Base-by-base conservation (phyloP, 2,113 vertebrate species). In the Sorex fumeus region DNA sequence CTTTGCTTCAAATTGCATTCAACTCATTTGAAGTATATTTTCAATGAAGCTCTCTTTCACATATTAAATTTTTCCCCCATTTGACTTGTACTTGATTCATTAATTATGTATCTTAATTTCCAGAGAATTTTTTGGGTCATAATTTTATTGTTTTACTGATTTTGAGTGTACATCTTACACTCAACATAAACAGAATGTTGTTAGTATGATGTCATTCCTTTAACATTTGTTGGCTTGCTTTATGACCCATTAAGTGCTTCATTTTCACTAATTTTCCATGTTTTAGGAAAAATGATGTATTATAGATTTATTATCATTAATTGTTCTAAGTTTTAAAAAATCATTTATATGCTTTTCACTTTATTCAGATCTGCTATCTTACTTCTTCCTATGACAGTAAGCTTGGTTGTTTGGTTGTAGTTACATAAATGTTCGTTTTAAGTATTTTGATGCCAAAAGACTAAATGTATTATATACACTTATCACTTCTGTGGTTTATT, bases 21-120 rank as follows among this genome's bases (percentile, higher is more conserved):
- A 91, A 77, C 19, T 30, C 40, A 93, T 93, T 45, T 88, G 50
- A 93, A 81, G 9, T 34, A 23, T 25, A 27, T 88, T 93, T 94
- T 88, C 69, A 75, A 43, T 69, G 57, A 80, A 80, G 36, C 62
- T 90, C 9, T 87, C 7, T 69, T 84, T 80, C 50, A 75, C 25
- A 84, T 64, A n/a, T 64, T 69, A 53, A 0, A 70, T 75, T 11
- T 0, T 11, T 0, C 60, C 67, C 72, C 32, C 9, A 43, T 74
- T 81, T 71, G 34, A 91, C 79, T 84, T 88, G 47, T 95, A 60
- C 57, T 95, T 32, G 87, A 79, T 67, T 88, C 15, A 77, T 28
- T 23, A 45, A 57, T 82, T 90, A 64, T 66, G 40, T 57, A 15
- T 81, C 34, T 89, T 72, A 77, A 72, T 72, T 93, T 86, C 34